phyloP scores from a whole-genome alignment of 92 coral and sea anemone genomes.

The Ricordea florida region DNA sequence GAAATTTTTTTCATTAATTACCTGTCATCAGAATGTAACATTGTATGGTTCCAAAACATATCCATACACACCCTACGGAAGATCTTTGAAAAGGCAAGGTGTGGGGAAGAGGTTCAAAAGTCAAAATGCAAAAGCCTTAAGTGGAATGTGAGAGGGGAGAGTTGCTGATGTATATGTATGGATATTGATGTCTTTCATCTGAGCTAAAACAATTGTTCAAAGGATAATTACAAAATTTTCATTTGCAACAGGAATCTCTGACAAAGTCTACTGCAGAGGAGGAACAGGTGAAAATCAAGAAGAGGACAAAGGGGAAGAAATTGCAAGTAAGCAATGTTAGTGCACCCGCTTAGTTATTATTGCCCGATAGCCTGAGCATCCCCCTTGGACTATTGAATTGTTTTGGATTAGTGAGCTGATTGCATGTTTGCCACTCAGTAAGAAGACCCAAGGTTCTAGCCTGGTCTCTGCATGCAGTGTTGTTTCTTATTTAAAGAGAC shows the following conservation, averaged over 20 bases:
- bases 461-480: neutral
- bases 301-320: neutral
- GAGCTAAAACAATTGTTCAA: too few species aligned
- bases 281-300: too few species aligned
- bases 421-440: neutral
- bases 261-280: neutral
- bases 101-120: slow-evolving; percentile 1
- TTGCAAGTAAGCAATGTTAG: neutral
- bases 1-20: neutral
- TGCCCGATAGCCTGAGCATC: neutral
- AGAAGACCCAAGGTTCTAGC: neutral
- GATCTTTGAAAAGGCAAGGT: too few species aligned
- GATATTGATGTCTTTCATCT: too few species aligned
- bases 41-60: neutral
- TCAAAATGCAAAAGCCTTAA: too few species aligned
- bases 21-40: neutral
- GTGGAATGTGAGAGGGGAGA: too few species aligned
- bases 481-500: too few species aligned
- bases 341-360: neutral
- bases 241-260: neutral
- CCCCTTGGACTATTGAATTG: too few species aligned
- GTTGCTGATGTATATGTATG: too few species aligned
- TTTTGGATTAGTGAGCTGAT: too few species aligned
- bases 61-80: too few species aligned
- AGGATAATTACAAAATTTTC: too few species aligned